phyloP scores from a whole-genome alignment of 2,797 vertebrate genomes.

The Galaxias olidus region DNA sequence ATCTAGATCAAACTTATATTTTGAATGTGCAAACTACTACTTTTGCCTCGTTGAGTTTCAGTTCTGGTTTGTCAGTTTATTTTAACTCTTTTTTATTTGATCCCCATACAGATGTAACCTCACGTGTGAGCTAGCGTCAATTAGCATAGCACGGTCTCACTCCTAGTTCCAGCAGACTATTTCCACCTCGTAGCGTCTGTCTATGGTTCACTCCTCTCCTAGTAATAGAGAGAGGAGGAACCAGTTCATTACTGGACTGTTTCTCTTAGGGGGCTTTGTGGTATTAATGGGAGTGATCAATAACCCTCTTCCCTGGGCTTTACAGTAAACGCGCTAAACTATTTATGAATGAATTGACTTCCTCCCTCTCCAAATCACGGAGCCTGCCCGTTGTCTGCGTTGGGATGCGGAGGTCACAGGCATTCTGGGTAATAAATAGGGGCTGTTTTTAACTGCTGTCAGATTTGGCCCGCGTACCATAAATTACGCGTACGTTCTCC shows the following conservation, averaged over 20 bases:
- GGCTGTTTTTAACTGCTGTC: conserved; percentile 44
- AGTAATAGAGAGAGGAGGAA: conserved; percentile 48
- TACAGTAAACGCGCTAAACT: conserved; percentile 84
- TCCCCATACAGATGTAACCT: no score
- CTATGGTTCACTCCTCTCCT: conserved; percentile 27
- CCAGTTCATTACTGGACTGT: conserved; percentile 56
- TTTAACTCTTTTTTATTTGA: no score
- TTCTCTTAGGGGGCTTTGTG: conserved; percentile 47
- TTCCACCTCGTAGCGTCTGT: no score
- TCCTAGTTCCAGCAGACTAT: no score
- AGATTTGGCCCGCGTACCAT: background rate
- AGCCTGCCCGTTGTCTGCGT: conserved; percentile 49
- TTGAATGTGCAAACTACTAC: no score
- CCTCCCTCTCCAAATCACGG: conserved; percentile 69
- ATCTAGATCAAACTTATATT: no score
- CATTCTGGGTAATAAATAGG: conserved; percentile 72
- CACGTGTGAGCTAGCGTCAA: no score
- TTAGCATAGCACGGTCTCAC: no score
- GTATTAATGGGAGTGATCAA: conserved; percentile 79
- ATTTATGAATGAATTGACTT: conserved; percentile 87
- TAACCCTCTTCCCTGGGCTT: conserved; percentile 77
- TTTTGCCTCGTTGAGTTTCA: no score
- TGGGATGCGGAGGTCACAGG: conserved; percentile 67
- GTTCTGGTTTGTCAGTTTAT: no score
- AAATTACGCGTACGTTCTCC: background rate